phyloP scores from a whole-genome alignment of 2,888 invertebrate genomes.

The Latrodectus hesperus region DNA sequence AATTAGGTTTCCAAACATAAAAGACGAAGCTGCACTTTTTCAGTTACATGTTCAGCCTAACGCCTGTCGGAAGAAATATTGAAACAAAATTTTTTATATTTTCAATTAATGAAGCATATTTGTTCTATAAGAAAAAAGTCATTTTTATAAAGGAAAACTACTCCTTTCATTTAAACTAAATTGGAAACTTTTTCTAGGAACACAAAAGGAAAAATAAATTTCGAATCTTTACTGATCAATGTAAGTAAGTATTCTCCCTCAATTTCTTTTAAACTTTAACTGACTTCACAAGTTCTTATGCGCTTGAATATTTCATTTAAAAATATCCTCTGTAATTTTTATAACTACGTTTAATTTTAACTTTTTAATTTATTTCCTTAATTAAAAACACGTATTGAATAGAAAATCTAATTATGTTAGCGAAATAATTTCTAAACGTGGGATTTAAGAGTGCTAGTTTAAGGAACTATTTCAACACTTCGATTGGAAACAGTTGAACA shows the following conservation, averaged over 20 bases:
- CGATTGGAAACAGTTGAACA: slow-evolving; percentile 58
- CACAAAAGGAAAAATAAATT: not conserved
- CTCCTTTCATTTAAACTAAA: no score
- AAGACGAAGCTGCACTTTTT: no score
- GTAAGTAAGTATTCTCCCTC: not conserved
- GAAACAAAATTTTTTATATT: no score
- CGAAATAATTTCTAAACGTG: slow-evolving; percentile 32
- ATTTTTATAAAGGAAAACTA: no score
- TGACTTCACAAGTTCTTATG: slow-evolving; percentile 16
- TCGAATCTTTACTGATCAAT: not conserved
- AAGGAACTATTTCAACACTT: slow-evolving; percentile 60
- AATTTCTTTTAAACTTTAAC: slow-evolving; percentile 24
- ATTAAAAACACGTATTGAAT: slow-evolving; percentile 62
- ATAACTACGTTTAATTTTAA: slow-evolving; percentile 41
- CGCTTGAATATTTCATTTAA: slow-evolving; percentile 33
- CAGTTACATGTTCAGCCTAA: no score
- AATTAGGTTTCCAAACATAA: no score
- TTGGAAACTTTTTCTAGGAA: no score
- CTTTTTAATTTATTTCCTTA: slow-evolving; percentile 49
- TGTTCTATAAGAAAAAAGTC: no score
- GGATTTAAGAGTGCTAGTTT: slow-evolving; percentile 43
- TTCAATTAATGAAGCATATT: no score
- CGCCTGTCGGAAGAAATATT: no score
- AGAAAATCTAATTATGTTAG: slow-evolving; percentile 57
- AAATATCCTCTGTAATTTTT: slow-evolving; percentile 43